Conservation (phyloP, 2,888 invertebrate species). For the Automeris io region DNA sequence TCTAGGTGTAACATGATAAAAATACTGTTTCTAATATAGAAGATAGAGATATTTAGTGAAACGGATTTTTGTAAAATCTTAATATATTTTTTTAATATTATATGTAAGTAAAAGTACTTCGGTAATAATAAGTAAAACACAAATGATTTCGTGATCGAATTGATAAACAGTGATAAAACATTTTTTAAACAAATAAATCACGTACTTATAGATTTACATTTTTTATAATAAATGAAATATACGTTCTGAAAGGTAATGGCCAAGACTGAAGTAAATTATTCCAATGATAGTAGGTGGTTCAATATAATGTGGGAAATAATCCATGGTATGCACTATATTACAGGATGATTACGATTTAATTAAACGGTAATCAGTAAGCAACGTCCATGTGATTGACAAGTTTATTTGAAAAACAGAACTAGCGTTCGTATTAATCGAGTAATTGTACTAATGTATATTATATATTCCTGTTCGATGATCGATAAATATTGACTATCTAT, state of each 20-base stretch:
- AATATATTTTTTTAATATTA: too few species aligned
- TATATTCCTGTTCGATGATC: too few species aligned
- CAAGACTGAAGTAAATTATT: constrained; percentile 5
- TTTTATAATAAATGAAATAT: not conserved
- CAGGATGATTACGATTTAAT: constrained; percentile 3
- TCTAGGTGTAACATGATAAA: too few species aligned
- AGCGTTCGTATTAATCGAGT: not conserved
- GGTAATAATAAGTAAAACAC: too few species aligned
- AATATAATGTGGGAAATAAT: constrained; percentile 3
- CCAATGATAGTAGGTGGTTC: constrained; percentile 5
- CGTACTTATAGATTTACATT: constrained; percentile 6
- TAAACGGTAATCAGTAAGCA: constrained; percentile 5
- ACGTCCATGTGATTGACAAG: not conserved
- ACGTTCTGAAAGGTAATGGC: not conserved
- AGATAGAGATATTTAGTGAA: too few species aligned
- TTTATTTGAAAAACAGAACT: not conserved
- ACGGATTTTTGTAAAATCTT: too few species aligned
- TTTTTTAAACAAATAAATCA: constrained; percentile 4
- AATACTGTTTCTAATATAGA: too few species aligned
- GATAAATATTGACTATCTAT: too few species aligned
- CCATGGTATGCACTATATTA: constrained; percentile 2
- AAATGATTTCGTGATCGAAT: too few species aligned
- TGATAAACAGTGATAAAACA: not conserved
- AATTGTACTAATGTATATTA: not conserved
- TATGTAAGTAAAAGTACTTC: too few species aligned